Evolutionary conservation across 2,797 vertebrate species (phyloP).

Genomic region (Phalanger gymnotis): DNA sequence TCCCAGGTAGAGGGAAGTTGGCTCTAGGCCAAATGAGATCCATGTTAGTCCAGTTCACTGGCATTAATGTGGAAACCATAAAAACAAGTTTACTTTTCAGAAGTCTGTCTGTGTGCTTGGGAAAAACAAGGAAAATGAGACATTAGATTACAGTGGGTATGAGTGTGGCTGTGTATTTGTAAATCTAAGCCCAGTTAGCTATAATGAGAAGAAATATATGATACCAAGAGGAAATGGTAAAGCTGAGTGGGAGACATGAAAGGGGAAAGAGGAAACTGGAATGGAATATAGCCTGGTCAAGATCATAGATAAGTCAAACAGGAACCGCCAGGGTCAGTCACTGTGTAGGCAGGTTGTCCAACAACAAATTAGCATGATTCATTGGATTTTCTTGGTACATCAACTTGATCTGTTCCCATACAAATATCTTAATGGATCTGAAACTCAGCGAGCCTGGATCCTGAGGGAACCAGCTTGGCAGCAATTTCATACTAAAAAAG

Average conservation of each 20-base stretch:
- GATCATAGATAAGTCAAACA: neutral
- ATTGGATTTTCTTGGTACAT: neutral
- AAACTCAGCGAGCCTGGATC: neutral
- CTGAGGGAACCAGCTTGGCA: neutral
- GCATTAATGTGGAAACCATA: neutral
- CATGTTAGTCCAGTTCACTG: neutral
- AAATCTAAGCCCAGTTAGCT: neutral
- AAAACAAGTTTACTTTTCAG: neutral
- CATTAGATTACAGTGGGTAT: neutral
- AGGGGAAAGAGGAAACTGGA: neutral
- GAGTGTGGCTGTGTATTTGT: neutral
- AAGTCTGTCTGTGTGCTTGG: neutral
- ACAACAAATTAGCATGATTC: neutral
- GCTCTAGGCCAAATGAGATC: neutral
- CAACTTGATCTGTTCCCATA: neutral
- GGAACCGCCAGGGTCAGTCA: neutral
- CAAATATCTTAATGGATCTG: neutral
- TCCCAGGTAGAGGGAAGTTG: neutral
- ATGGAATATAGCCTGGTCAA: neutral
- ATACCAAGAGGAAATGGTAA: neutral
- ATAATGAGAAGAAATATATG: neutral
- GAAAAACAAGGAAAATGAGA: neutral
- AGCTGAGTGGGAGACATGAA: neutral
- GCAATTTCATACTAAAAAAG: neutral
- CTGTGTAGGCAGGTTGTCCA: neutral